A percentile compares a stretch with the other conserved stretches of the same genome.
Evolutionary conservation across 2,888 invertebrate genomes (phyloP).

Genomic region (Romanomermis culicivorax): DNA sequence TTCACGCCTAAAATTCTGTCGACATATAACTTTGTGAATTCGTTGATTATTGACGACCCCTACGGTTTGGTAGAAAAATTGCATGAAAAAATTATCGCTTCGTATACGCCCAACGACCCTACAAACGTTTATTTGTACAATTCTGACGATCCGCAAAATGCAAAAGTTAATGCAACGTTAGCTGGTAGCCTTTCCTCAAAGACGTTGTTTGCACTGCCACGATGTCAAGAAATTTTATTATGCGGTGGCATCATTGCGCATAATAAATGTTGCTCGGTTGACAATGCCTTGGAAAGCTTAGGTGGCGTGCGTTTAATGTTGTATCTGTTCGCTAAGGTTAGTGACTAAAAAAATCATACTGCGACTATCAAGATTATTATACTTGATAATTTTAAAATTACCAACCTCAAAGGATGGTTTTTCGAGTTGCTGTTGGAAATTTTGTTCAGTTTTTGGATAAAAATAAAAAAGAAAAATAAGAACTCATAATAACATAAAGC

Average conservation of each 20-base stretch:
- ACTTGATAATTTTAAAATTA: too few relatives aligned
- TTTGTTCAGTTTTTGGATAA: too few relatives aligned
- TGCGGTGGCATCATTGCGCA: too few relatives aligned
- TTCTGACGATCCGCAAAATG: not conserved
- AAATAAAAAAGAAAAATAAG: too few relatives aligned
- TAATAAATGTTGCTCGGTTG: not conserved
- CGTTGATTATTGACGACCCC: not conserved
- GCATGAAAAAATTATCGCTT: not conserved
- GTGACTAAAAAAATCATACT: too few relatives aligned
- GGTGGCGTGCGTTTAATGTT: constrained; percentile 5
- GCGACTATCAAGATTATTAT: too few relatives aligned
- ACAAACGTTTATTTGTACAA: not conserved
- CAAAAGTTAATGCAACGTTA: not conserved
- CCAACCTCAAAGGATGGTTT: too few relatives aligned
- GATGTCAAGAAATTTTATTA: too few relatives aligned
- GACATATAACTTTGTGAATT: not conserved
- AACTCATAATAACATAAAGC: too few relatives aligned
- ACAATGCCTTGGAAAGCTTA: constrained; percentile 2
- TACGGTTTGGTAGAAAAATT: not conserved
- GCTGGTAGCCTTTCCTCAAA: too few relatives aligned
- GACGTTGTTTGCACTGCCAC: too few relatives aligned
- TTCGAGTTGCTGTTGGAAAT: too few relatives aligned
- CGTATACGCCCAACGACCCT: not conserved
- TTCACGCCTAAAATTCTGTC: not conserved
- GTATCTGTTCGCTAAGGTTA: constrained; percentile 5